Evolutionary conservation across 2,888 invertebrate species (phyloP).

Genomic region (Nasonovia ribisnigri): DNA sequence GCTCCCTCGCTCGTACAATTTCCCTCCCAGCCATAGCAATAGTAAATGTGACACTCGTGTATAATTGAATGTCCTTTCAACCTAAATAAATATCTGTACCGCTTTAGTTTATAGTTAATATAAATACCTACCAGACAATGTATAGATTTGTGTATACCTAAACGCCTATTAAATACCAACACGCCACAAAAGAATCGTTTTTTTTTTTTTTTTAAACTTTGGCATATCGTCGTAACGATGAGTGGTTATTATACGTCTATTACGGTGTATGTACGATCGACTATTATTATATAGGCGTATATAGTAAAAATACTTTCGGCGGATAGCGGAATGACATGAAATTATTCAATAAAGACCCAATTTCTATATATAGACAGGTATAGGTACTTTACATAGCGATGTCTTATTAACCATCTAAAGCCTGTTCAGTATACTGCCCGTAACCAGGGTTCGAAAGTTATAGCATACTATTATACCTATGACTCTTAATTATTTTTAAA

Average conservation of each 20-base stretch:
- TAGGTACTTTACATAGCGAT: too few relatives aligned
- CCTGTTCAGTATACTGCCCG: too few relatives aligned
- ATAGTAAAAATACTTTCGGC: conserved; percentile 1
- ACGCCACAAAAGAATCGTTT: conserved; percentile 14
- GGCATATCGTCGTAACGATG: neutral
- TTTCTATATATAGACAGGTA: neutral
- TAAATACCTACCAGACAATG: neutral
- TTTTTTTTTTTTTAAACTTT: conserved; percentile 4
- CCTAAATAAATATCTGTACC: neutral
- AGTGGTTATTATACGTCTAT: neutral
- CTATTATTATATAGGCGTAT: neutral
- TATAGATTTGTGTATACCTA: neutral
- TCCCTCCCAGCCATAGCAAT: neutral
- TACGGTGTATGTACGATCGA: neutral
- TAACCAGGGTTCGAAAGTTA: neutral
- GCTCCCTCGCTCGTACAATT: neutral
- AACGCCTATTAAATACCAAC: conserved; percentile 25
- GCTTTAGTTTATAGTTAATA: neutral
- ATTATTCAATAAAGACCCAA: conserved; percentile 29
- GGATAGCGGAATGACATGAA: conserved; percentile 40
- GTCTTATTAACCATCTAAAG: too few relatives aligned
- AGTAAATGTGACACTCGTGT: neutral
- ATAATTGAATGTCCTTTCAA: neutral
- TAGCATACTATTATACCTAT: neutral
- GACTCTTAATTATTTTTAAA: neutral